These are phyloP conservation scores for Apamea sordens DNA, from an alignment of 2,888 invertebrate genomes.

Conservation along the genomic window DNA sequence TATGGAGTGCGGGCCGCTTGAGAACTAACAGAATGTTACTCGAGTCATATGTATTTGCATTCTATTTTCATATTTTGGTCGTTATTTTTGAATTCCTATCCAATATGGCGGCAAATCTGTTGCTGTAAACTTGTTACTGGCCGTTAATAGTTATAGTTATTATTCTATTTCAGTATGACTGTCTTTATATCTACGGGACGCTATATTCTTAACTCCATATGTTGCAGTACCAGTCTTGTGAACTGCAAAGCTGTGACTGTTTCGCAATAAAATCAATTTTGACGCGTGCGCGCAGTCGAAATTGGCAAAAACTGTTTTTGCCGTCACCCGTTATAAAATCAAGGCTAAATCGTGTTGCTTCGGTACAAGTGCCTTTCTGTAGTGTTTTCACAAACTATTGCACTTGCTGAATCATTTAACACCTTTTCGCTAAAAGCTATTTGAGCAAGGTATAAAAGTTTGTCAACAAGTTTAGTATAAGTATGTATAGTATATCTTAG, in stretches of 20 bases:
- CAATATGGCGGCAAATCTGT: constrained; percentile 43
- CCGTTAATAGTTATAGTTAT: constrained; percentile 29
- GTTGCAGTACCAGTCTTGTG: not conserved
- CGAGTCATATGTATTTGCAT: constrained; percentile 48
- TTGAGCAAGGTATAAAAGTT: constrained; percentile 15
- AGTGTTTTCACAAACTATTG: constrained; percentile 21
- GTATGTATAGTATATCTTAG: not conserved
- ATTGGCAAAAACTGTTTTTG: constrained; percentile 53
- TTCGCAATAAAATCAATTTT: constrained; percentile 8
- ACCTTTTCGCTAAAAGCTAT: constrained; percentile 12
- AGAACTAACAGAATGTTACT: constrained; percentile 71
- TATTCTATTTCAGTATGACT: constrained; percentile 34
- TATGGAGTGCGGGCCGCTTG: constrained; percentile 72
- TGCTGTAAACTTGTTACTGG: constrained; percentile 22
- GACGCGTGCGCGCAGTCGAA: constrained; percentile 16
- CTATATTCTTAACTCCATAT: not conserved
- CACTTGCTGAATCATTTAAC: constrained; percentile 32
- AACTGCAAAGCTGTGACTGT: not conserved
- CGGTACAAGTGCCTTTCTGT: constrained; percentile 38
- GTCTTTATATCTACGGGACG: constrained; percentile 8
- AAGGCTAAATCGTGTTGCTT: constrained; percentile 57
- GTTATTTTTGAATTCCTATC: constrained; percentile 51
- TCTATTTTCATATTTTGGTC: constrained; percentile 58
- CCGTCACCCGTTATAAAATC: constrained; percentile 50
- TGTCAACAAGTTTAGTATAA: not conserved